phyloP scores from a whole-genome alignment of 2,113 vertebrate genomes.

The Colistium nudipinnis region DNA sequence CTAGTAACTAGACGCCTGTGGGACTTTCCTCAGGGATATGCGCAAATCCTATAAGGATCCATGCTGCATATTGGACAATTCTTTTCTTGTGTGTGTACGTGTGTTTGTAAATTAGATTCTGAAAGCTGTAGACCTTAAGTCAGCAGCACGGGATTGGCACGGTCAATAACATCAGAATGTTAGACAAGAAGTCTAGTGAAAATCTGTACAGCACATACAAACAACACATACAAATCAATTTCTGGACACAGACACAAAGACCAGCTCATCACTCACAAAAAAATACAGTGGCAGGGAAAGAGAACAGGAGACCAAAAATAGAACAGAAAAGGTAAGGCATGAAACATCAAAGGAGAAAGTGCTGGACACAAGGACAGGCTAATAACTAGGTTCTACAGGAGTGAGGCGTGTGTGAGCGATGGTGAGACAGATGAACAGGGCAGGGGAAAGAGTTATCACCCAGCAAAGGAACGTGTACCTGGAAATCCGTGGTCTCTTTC shows the following conservation, averaged over 20 bases:
- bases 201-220: too few species aligned
- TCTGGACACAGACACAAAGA: background rate
- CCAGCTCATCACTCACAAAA: background rate
- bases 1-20: constrained; percentile 51
- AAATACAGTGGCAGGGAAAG: background rate
- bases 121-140: constrained; percentile 20
- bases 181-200: background rate
- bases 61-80: constrained; percentile 9
- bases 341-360: background rate
- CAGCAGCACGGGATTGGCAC: background rate
- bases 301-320: background rate
- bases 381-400: constrained; percentile 41
- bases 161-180: constrained; percentile 1
- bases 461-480: constrained; percentile 51
- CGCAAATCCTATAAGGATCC: constrained; percentile 46
- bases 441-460: constrained; percentile 27
- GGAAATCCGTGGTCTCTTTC: constrained; percentile 63
- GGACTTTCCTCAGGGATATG: constrained; percentile 42
- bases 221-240: background rate
- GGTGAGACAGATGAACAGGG: constrained; percentile 38
- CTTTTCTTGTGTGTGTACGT: constrained; percentile 1
- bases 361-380: constrained; percentile 16
- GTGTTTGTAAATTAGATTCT: constrained; percentile 26
- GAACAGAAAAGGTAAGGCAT: background rate
- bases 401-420: constrained; percentile 26